Percentiles rank a stretch among this genome's conserved stretches.
These are phyloP conservation scores for Sarcophaga caerulescens DNA, from an alignment of 2,888 invertebrate genomes.

Conservation along the genomic window DNA sequence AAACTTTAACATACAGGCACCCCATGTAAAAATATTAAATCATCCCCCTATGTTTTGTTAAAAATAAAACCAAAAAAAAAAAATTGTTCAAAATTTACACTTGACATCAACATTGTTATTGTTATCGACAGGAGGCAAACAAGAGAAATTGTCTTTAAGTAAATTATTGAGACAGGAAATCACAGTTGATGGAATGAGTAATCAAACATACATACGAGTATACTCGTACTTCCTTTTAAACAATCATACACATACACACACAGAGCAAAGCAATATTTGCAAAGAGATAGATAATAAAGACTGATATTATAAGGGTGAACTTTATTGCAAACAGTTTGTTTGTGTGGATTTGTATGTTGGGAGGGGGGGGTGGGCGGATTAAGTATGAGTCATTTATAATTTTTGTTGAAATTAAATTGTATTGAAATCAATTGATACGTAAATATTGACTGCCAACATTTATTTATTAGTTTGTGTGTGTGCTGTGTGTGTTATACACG, in stretches of 20 bases:
- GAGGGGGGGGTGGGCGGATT: not conserved
- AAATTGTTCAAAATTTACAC: slow-evolving; percentile 42
- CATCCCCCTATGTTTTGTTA: slow-evolving; percentile 19
- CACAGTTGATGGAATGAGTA: slow-evolving; percentile 26
- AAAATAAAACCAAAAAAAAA: not conserved
- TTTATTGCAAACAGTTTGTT: slow-evolving; percentile 14
- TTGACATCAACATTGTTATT: slow-evolving; percentile 49
- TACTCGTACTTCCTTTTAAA: not conserved
- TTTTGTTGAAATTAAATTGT: slow-evolving; percentile 57
- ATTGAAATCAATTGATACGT: slow-evolving; percentile 61
- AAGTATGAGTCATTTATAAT: slow-evolving; percentile 58
- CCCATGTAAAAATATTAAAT: slow-evolving; percentile 13
- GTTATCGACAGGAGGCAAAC: slow-evolving; percentile 8
- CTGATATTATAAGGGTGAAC: slow-evolving; percentile 37
- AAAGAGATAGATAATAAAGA: not conserved
- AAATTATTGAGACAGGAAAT: slow-evolving; percentile 46
- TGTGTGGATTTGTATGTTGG: slow-evolving; percentile 9
- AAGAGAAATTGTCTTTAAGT: slow-evolving; percentile 33
- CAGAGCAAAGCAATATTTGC: not conserved
- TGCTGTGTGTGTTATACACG: not conserved
- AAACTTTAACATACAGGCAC: slow-evolving; percentile 30
- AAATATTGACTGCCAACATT: slow-evolving; percentile 47
- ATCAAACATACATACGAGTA: slow-evolving; percentile 7
- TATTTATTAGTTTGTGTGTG: not conserved
- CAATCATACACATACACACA: not conserved